Evolutionary conservation across 2,888 invertebrate species (phyloP).

Genomic region (Ecliptopera silaceata): DNA sequence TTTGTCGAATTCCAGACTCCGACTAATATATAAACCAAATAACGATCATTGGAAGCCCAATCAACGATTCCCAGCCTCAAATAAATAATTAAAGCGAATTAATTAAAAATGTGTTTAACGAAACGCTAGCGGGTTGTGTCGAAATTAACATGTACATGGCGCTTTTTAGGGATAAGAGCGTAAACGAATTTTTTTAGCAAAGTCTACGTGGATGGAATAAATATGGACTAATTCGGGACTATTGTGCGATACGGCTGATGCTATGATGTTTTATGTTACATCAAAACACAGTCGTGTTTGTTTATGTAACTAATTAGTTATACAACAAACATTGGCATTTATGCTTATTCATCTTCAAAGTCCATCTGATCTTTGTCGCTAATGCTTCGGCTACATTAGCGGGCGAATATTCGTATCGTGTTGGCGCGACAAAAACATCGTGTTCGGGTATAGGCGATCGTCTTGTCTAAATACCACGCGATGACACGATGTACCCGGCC

Average conservation of each 20-base stretch:
- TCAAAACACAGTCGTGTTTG: background rate
- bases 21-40: background rate
- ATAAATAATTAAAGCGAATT: constrained; percentile 49
- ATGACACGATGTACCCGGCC: too few species aligned
- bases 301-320: background rate
- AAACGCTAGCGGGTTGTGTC: constrained; percentile 34
- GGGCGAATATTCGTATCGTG: too few species aligned
- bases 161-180: constrained; percentile 44
- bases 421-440: too few species aligned
- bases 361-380: too few species aligned
- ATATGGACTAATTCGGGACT: constrained; percentile 13
- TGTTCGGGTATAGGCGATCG: too few species aligned
- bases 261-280: background rate
- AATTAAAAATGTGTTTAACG: constrained; percentile 56
- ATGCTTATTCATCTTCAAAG: too few species aligned
- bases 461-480: too few species aligned
- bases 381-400: too few species aligned
- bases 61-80: constrained; percentile 12
- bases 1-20: too few species aligned
- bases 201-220: constrained; percentile 15
- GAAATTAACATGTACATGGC: constrained; percentile 49
- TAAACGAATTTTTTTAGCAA: constrained; percentile 37
- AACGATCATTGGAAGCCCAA: background rate
- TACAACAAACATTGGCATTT: too few species aligned
- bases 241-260: constrained; percentile 7